Evolutionary conservation across 2,113 vertebrate species (phyloP), one percentile per base, ranked within the genome.

Genomic region (Brachionichthys hirsutus): DNA sequence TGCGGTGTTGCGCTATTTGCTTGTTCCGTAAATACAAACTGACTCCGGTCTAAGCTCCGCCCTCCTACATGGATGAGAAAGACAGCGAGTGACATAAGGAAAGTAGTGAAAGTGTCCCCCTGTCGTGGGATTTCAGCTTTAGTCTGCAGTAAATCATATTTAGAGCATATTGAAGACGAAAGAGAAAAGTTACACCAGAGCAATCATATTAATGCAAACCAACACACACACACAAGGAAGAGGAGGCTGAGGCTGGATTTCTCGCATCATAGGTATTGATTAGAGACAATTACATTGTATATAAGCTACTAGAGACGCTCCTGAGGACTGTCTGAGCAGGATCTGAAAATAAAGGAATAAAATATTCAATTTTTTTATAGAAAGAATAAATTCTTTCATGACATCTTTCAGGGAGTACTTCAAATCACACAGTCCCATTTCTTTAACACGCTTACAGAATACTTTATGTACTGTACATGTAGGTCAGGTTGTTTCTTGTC

Each of bases 31-130:
- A 50, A 77, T 66, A 35, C 40, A 54, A 57, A 66, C 50, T 50
- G 56, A 67, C 54, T 66, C 20, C 54, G 62, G 36, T 24, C 54
- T 51, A 42, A 68, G 48, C 65, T 54, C 47, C 4, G 4, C 34
- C 47, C 41, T 78, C 52, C 49, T 70, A 41, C 63, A 79, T 38
- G 51, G 70, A 81, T 69, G 61, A 78, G 73, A 67, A 58, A 49
- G 63, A 55, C 36, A 20, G 49, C 17, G 52, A 43, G 36, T 75
- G 50, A 51, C 60, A 72, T 61, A 58, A 50, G 18, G 10, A 57
- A 40, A 63, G 30, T 24, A 70, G 77, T 60, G 40, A 62, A 72
- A 68, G 55, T 20, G 22, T 54, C 22, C 65, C 62, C 12, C 55
- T 73, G 49, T 69, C 55, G 75, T 50, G 63, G 75, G 61, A 56